These are phyloP conservation scores for Cynaeus angustus DNA, from an alignment of 2,888 invertebrate species.

Conservation along the genomic window DNA sequence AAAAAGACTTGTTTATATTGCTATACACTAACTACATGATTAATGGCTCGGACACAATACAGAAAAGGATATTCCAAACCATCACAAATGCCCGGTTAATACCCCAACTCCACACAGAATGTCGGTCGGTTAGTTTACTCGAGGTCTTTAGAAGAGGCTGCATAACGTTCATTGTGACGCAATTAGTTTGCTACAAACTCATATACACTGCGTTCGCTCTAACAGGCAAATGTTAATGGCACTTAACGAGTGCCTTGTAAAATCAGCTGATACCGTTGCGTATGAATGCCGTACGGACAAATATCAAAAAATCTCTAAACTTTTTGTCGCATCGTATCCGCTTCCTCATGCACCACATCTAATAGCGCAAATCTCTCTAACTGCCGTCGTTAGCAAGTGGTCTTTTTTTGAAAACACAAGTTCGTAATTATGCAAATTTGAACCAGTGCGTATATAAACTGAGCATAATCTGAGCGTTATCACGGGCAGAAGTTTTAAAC, in stretches of 20 bases:
- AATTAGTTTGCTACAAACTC: conserved; percentile 43
- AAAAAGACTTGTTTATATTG: conserved; percentile 74
- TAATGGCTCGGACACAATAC: conserved; percentile 69
- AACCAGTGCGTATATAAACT: conserved; percentile 57
- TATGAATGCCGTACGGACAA: no score
- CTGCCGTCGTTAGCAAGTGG: conserved; percentile 32
- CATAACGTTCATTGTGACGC: conserved; percentile 36
- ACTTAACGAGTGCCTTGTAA: conserved; percentile 33
- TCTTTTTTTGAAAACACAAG: conserved; percentile 22
- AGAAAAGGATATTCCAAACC: conserved; percentile 64
- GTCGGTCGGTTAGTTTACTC: conserved; percentile 35
- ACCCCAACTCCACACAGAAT: conserved; percentile 49
- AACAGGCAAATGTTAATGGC: conserved; percentile 14
- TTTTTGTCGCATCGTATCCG: no score
- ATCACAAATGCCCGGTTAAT: conserved; percentile 66
- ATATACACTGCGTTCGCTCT: conserved; percentile 19
- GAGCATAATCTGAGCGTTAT: conserved; percentile 61
- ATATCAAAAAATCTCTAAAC: no score
- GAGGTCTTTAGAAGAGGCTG: conserved; percentile 17
- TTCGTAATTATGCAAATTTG: conserved; percentile 55
- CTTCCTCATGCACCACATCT: no score
- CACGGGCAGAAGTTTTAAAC: conserved; percentile 63
- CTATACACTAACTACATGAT: conserved; percentile 70
- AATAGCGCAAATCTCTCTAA: conserved; percentile 4
- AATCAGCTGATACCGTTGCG: conserved; percentile 5